phyloP scores from a whole-genome alignment of 2,113 vertebrate genomes.

The Myrmecobius fasciatus region DNA sequence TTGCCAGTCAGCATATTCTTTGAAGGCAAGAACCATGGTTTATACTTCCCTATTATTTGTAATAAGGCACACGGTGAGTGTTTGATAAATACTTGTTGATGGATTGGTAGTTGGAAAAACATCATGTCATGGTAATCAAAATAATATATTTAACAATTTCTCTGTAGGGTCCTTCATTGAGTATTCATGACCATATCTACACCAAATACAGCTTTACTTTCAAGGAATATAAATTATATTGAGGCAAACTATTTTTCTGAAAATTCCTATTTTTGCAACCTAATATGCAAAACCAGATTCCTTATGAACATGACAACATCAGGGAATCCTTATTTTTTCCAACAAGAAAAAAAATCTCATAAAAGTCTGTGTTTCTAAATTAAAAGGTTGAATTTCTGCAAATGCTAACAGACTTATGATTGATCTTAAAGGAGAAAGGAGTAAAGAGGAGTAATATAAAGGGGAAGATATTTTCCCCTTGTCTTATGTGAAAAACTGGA shows the following conservation, averaged over 20 bases:
- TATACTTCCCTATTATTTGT: neutral
- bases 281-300: neutral
- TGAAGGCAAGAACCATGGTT: neutral
- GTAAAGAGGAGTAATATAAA: constrained; percentile 22
- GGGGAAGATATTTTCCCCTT: constrained; percentile 46
- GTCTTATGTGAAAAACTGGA: constrained; percentile 63
- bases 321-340: too few species aligned
- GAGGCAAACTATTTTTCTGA: neutral
- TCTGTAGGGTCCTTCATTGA: constrained; percentile 25
- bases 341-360: neutral
- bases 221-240: constrained; percentile 34
- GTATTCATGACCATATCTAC: neutral
- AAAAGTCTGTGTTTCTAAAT: constrained; percentile 52
- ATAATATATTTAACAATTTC: neutral
- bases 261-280: neutral
- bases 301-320: constrained; percentile 20
- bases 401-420: constrained; percentile 40
- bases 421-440: constrained; percentile 54
- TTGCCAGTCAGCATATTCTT: neutral
- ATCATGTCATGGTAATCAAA: constrained; percentile 18
- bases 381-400: constrained; percentile 40
- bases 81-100: neutral
- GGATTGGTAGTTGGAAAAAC: neutral
- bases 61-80: neutral
- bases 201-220: constrained; percentile 4